These are phyloP conservation scores for Drosophila kikkawai DNA, from an alignment of 1,140 invertebrate species.

Conservation along the genomic window DNA sequence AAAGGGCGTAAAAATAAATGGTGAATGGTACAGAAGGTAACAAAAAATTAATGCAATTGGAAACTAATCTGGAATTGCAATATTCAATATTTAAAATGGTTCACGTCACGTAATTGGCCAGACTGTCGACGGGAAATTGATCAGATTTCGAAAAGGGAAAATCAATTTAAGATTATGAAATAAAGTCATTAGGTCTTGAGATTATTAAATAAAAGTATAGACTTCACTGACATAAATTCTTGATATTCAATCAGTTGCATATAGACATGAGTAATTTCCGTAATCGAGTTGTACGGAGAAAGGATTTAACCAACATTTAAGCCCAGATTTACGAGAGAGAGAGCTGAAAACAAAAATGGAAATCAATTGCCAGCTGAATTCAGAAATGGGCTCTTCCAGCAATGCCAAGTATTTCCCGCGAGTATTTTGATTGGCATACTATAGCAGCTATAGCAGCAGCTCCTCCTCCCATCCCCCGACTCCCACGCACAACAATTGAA, in stretches of 20 bases:
- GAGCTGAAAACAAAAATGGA: constrained; percentile 52
- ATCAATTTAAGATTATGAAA: constrained; percentile 8
- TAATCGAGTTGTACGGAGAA: constrained; percentile 24
- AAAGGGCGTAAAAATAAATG: constrained; percentile 18
- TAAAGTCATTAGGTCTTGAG: constrained; percentile 11
- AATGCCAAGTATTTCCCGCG: constrained; percentile 77
- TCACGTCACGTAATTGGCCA: constrained; percentile 8
- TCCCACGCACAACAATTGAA: constrained; percentile 68
- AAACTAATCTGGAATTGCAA: constrained; percentile 28
- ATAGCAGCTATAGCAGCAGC: background rate
- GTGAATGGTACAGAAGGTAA: background rate
- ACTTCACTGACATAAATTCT: background rate
- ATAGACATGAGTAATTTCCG: background rate
- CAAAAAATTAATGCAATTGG: constrained; percentile 36
- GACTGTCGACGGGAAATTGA: background rate
- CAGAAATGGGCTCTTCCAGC: constrained; percentile 55
- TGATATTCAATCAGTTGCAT: constrained; percentile 1
- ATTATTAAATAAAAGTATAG: background rate
- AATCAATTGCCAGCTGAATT: constrained; percentile 69
- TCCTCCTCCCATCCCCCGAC: background rate
- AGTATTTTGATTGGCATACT: constrained; percentile 80
- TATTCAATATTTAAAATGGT: constrained; percentile 22
- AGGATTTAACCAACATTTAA: constrained; percentile 40
- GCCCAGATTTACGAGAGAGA: constrained; percentile 45
- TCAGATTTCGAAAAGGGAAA: background rate